Percentiles rank a stretch among this genome's conserved stretches.
phyloP scores from a whole-genome alignment of 2,888 invertebrate species.

The Acronicta psi region DNA sequence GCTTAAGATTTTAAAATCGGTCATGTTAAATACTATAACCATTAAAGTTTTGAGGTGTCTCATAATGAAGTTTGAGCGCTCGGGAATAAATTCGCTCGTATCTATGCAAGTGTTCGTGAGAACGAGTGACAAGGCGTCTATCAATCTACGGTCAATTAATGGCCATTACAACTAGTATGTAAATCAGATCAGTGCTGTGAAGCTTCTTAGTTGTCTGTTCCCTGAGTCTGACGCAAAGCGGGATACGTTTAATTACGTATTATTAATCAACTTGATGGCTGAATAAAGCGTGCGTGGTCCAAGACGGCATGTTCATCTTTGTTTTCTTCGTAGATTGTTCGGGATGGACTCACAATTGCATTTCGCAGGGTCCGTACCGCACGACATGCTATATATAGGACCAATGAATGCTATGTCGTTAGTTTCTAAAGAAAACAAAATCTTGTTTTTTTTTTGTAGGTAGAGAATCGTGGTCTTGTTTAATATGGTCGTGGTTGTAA shows the following conservation, averaged over 20 bases:
- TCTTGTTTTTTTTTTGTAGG: conserved; percentile 65
- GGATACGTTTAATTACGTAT: conserved; percentile 68
- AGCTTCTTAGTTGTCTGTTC: conserved; percentile 45
- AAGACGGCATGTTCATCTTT: conserved; percentile 61
- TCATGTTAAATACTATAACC: conserved; percentile 18
- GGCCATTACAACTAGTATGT: conserved; percentile 61
- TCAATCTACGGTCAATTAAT: conserved; percentile 60
- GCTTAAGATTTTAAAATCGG: conserved; percentile 8
- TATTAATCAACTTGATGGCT: conserved; percentile 67
- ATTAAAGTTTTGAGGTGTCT: conserved; percentile 26
- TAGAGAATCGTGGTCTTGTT: conserved; percentile 62
- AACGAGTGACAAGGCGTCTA: conserved; percentile 50
- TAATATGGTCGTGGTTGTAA: conserved; percentile 60
- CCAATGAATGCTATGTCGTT: conserved; percentile 59
- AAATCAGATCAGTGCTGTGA: conserved; percentile 59
- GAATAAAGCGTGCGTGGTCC: conserved; percentile 57
- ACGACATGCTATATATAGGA: conserved; percentile 50
- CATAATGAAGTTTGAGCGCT: conserved; percentile 8
- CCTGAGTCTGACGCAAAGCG: conserved; percentile 43
- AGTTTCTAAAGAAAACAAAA: conserved; percentile 62
- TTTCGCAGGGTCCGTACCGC: conserved; percentile 48
- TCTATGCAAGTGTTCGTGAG: conserved; percentile 37
- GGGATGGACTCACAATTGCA: conserved; percentile 50
- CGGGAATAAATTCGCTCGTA: conserved; percentile 33
- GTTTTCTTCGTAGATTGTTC: conserved; percentile 61